These are phyloP conservation scores for Dendrolimus punctatus DNA, from an alignment of 1,140 invertebrate species.

Conservation along the genomic window DNA sequence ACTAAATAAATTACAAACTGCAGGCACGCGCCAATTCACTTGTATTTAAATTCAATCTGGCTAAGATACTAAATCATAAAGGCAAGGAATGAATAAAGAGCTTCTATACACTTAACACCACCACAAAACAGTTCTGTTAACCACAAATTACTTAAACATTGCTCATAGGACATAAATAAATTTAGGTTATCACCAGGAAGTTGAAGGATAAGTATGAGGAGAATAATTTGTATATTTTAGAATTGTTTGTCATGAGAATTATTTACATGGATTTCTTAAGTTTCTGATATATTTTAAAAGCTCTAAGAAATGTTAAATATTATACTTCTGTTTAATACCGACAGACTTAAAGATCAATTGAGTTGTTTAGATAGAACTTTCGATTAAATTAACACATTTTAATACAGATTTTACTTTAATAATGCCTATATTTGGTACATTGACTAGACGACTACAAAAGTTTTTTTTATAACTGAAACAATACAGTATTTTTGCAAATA, in stretches of 20 bases:
- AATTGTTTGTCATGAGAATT: slow-evolving; percentile 2
- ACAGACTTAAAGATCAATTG: neutral
- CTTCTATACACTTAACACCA: slow-evolving; percentile 6
- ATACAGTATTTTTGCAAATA: no score
- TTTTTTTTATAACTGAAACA: no score
- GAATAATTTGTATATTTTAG: neutral
- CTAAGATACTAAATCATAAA: slow-evolving; percentile 4
- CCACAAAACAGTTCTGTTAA: slow-evolving; percentile 11
- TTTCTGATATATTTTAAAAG: neutral
- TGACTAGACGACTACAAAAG: no score
- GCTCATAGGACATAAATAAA: slow-evolving; percentile 1
- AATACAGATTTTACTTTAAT: no score
- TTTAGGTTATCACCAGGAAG: no score
- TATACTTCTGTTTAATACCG: neutral
- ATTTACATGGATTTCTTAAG: neutral
- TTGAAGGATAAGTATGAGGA: no score
- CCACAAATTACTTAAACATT: slow-evolving; percentile 14
- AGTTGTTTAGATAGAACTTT: neutral
- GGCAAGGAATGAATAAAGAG: neutral
- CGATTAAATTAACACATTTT: no score
- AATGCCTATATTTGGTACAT: no score
- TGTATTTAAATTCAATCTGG: neutral
- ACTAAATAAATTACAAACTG: slow-evolving; percentile 3
- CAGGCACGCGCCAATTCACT: no score
- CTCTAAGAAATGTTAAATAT: neutral